Evolutionary conservation across 1,140 invertebrate species (phyloP).

Genomic region (Euwallacea fornicatus): DNA sequence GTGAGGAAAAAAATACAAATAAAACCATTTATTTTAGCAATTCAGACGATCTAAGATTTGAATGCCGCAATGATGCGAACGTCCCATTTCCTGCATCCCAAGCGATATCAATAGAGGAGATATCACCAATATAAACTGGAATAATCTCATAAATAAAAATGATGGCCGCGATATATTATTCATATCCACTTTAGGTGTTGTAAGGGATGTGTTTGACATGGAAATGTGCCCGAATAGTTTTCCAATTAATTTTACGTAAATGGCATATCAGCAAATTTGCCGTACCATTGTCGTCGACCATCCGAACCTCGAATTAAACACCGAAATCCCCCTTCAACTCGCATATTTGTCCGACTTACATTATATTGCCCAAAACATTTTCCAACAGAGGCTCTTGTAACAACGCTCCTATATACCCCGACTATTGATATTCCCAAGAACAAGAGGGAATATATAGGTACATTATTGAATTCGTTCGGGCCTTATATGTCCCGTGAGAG

Average conservation of each 20-base stretch:
- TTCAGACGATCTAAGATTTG: no score
- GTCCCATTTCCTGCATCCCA: no score
- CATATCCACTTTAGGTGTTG: constrained; percentile 26
- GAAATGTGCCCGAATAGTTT: constrained; percentile 17
- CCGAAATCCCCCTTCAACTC: no score
- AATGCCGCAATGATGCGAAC: no score
- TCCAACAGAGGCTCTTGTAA: constrained; percentile 3
- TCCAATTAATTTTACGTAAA: neutral
- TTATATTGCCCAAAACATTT: constrained; percentile 8
- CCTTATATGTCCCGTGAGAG: constrained; percentile 51
- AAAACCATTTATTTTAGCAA: no score
- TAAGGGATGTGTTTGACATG: constrained; percentile 24
- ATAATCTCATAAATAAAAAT: constrained; percentile 35
- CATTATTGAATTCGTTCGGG: constrained; percentile 55
- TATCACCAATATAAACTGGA: constrained; percentile 25
- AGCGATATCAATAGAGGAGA: no score
- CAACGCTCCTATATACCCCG: constrained; percentile 26
- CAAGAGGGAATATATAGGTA: constrained; percentile 48
- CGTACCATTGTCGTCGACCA: no score
- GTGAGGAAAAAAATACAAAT: no score
- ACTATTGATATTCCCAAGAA: constrained; percentile 42
- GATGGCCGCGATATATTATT: constrained; percentile 25
- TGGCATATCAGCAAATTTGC: neutral
- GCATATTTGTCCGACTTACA: neutral
- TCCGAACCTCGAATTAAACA: no score